phyloP scores from a whole-genome alignment of 2,888 invertebrate species.

The Laspeyria flexula region DNA sequence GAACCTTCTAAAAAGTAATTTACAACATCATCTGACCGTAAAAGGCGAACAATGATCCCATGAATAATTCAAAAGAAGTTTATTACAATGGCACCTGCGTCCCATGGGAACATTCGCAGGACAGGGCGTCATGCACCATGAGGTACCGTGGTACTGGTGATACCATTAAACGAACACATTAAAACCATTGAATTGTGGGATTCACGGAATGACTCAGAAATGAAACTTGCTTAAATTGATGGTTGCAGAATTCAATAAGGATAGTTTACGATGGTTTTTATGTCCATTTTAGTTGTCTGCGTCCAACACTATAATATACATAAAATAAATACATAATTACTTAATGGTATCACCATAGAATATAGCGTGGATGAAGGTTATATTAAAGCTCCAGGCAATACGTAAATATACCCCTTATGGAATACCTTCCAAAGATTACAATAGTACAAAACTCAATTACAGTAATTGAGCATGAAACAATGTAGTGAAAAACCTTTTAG shows the following conservation, averaged over 20 bases:
- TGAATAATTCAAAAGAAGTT: slow-evolving; percentile 64
- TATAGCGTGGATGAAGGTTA: neutral
- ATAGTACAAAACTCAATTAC: neutral
- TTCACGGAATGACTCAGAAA: slow-evolving; percentile 23
- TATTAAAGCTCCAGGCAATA: too few relatives aligned
- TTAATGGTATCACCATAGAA: neutral
- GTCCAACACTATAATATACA: neutral
- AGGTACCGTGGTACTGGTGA: slow-evolving; percentile 38
- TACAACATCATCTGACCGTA: slow-evolving; percentile 53
- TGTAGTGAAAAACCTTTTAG: neutral
- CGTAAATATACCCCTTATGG: too few relatives aligned
- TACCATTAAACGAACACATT: slow-evolving; percentile 36
- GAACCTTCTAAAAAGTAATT: slow-evolving; percentile 42
- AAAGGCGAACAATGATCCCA: slow-evolving; percentile 59
- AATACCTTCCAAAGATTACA: neutral
- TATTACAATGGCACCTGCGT: slow-evolving; percentile 67
- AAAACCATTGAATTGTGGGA: slow-evolving; percentile 26
- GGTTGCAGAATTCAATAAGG: slow-evolving; percentile 4
- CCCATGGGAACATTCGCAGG: slow-evolving; percentile 71
- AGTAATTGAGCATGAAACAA: slow-evolving; percentile 2
- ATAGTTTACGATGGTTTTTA: neutral
- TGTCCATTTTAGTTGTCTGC: neutral
- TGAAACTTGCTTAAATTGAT: slow-evolving; percentile 5
- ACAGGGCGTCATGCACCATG: slow-evolving; percentile 63
- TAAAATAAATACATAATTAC: neutral